Conservation (phyloP, 23 tunicate genomes). For the Diplosoma virens region DNA sequence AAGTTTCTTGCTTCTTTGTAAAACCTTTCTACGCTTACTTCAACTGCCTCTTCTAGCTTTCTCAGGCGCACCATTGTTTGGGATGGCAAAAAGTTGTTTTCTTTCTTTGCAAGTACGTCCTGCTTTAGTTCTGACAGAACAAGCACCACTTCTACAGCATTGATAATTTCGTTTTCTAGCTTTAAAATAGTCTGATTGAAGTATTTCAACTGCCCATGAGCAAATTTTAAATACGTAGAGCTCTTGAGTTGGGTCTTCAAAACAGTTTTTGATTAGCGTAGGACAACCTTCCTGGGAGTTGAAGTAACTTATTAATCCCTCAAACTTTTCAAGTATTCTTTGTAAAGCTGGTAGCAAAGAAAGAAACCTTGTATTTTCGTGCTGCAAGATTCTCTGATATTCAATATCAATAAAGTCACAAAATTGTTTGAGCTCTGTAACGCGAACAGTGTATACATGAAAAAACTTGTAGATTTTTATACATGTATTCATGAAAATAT, state of each 20-base stretch:
- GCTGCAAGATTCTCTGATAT: slow-evolving; percentile 38
- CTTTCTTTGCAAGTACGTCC: slow-evolving; percentile 55
- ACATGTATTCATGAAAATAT: too few relatives aligned
- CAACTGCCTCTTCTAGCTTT: slow-evolving; percentile 37
- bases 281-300: slow-evolving; percentile 44
- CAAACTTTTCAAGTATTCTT: slow-evolving; percentile 42
- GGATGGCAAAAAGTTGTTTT: slow-evolving; percentile 50
- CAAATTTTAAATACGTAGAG: slow-evolving; percentile 35
- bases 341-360: slow-evolving; percentile 36
- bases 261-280: slow-evolving; percentile 26
- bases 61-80: slow-evolving; percentile 42
- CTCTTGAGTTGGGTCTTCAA: slow-evolving; percentile 38
- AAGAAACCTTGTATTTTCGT: slow-evolving; percentile 35
- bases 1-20: slow-evolving; percentile 35
- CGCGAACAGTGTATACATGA: slow-evolving; percentile 27
- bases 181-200: slow-evolving; percentile 49
- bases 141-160: slow-evolving; percentile 34
- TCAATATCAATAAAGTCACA: too few relatives aligned
- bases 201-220: slow-evolving; percentile 35
- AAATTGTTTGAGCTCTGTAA: slow-evolving; percentile 29
- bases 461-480: slow-evolving; percentile 43
- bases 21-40: slow-evolving; percentile 31
- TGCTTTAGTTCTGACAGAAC: slow-evolving; percentile 53
- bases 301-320: slow-evolving; percentile 28
- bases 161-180: slow-evolving; percentile 38